Evolutionary conservation across 1,140 invertebrate genomes (phyloP).

Genomic region (Anoplophora glabripennis): DNA sequence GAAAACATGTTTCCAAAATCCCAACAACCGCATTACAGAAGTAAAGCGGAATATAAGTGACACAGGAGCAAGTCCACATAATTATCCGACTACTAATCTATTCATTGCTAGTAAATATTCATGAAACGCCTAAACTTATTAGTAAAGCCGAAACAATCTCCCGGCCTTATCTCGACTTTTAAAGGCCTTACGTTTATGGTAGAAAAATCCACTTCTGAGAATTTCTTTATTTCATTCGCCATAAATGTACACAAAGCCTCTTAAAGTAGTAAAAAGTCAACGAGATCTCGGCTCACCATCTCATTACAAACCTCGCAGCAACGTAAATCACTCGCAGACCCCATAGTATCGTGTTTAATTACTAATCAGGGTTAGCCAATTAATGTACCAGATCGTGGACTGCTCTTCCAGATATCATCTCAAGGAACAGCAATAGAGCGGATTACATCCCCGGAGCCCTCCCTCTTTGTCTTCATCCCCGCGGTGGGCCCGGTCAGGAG

Average conservation of each 20-base stretch:
- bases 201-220: constrained; percentile 10
- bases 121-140: constrained; percentile 30
- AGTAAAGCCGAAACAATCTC: constrained; percentile 25
- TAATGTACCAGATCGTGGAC: constrained; percentile 34
- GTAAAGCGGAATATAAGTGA: too few relatives aligned
- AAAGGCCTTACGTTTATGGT: constrained; percentile 1
- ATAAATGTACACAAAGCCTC: constrained; percentile 13
- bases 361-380: constrained; percentile 36
- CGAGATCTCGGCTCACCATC: constrained; percentile 19
- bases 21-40: too few relatives aligned
- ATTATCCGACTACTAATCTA: constrained; percentile 12
- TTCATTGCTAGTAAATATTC: constrained; percentile 27
- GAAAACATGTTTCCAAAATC: too few relatives aligned
- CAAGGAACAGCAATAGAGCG: constrained; percentile 1
- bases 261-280: constrained; percentile 11
- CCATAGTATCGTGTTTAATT: constrained; percentile 33
- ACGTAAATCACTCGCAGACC: constrained; percentile 24
- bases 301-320: constrained; percentile 19
- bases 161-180: constrained; percentile 15
- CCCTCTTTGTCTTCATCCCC: too few relatives aligned
- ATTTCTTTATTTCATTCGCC: constrained; percentile 3
- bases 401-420: constrained; percentile 31
- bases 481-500: too few relatives aligned
- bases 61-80: too few relatives aligned
- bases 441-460: background rate